These are phyloP conservation scores for Vultur gryphus DNA, from an alignment of 2,797 vertebrate genomes.

Conservation along the genomic window DNA sequence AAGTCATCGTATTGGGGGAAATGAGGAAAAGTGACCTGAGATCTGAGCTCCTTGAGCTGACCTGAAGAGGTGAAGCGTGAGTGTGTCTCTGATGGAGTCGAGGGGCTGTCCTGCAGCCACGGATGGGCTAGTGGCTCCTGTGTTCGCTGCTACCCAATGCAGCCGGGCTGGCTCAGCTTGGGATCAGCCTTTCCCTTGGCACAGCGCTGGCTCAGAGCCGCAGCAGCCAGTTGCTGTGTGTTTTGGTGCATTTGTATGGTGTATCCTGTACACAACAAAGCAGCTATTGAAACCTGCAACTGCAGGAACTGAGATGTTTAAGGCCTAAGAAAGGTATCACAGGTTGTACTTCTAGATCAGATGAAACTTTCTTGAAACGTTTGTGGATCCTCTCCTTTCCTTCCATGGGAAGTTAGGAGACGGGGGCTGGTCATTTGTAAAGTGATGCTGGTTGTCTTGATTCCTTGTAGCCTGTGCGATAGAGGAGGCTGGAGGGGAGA, in stretches of 20 bases:
- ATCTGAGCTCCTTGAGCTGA: neutral
- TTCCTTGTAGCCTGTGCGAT: neutral
- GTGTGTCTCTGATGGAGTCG: accelerated
- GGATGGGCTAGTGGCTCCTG: neutral
- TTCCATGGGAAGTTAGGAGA: neutral
- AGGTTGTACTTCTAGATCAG: neutral
- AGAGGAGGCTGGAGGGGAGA: neutral
- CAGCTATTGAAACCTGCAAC: neutral
- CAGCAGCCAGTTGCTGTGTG: neutral
- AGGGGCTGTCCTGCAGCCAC: neutral
- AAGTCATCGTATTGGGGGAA: neutral
- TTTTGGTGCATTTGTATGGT: neutral
- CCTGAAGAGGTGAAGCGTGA: neutral
- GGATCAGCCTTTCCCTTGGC: neutral
- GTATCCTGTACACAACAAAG: neutral
- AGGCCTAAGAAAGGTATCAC: neutral
- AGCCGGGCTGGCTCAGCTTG: neutral
- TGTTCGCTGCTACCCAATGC: accelerated
- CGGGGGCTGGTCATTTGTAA: neutral
- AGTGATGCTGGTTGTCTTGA: neutral
- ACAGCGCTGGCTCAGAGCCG: neutral
- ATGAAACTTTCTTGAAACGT: neutral
- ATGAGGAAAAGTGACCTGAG: neutral
- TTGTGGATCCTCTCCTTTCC: neutral
- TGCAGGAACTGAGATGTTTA: neutral